Evolutionary conservation across 2,888 invertebrate species (phyloP).

Genomic region (Anagyrus pseudococci): DNA sequence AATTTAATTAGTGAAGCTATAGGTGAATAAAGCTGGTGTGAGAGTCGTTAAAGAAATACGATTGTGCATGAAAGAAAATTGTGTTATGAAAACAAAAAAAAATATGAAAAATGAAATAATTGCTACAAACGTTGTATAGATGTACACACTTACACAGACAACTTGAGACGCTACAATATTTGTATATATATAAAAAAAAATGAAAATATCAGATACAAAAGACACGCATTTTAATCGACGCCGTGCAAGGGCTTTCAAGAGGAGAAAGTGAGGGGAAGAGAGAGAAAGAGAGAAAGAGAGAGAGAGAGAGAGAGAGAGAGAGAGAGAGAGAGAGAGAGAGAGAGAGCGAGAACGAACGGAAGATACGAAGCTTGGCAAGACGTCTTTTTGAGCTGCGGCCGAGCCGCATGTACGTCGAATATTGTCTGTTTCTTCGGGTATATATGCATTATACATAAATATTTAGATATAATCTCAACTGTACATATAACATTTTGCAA

Average conservation of each 20-base stretch:
- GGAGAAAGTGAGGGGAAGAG: too few species aligned
- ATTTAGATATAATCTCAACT: constrained; percentile 25
- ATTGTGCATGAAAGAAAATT: too few species aligned
- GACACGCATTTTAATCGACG: constrained; percentile 25
- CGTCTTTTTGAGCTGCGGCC: constrained; percentile 10
- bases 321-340: constrained; percentile 28
- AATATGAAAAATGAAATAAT: constrained; percentile 17
- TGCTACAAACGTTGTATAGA: constrained; percentile 41
- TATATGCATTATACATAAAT: constrained; percentile 27
- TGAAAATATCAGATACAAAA: constrained; percentile 4
- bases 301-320: constrained; percentile 26
- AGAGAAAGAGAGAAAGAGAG: background rate
- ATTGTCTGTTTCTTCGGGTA: constrained; percentile 28
- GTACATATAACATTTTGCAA: constrained; percentile 37
- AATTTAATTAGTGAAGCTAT: too few species aligned
- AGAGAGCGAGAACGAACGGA: background rate
- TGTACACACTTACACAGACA: constrained; percentile 39
- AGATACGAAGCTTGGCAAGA: background rate
- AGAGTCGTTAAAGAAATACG: too few species aligned
- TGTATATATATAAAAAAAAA: constrained; percentile 44
- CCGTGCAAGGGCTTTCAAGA: constrained; percentile 44
- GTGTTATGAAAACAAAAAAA: constrained; percentile 2
- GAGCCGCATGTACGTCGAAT: constrained; percentile 18
- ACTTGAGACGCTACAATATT: constrained; percentile 48
- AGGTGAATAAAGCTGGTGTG: too few species aligned